These are phyloP conservation scores for Crossaster papposus DNA, from an alignment of 53 echinoderm and acorn worm species.

Conservation along the genomic window DNA sequence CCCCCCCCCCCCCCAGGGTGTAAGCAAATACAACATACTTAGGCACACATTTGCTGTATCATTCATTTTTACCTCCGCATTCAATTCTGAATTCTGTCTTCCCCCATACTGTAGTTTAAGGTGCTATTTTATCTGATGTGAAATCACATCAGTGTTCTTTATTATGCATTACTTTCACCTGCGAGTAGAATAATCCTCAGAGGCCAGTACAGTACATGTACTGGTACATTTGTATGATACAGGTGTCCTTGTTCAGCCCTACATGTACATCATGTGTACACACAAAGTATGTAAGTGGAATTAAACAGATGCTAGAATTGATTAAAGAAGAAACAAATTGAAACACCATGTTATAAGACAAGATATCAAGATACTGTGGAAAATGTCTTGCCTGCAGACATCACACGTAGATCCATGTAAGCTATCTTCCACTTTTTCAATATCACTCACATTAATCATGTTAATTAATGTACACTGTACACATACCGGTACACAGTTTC, in stretches of 20 bases:
- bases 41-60: slow-evolving; percentile 45
- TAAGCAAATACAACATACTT: not conserved
- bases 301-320: too few relatives aligned
- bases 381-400: not conserved
- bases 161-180: not conserved
- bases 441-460: too few relatives aligned
- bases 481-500: too few relatives aligned
- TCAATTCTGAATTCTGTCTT: not conserved
- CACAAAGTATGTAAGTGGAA: too few relatives aligned
- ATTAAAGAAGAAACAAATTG: too few relatives aligned
- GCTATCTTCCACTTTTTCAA: not conserved
- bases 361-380: not conserved
- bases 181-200: too few relatives aligned
- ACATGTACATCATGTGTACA: too few relatives aligned
- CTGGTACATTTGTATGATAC: too few relatives aligned
- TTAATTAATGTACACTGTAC: too few relatives aligned
- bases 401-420: not conserved
- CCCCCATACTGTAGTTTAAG: slow-evolving; percentile 5
- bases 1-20: not conserved
- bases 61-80: slow-evolving; percentile 3
- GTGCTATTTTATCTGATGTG: slow-evolving; percentile 25
- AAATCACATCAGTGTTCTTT: not conserved
- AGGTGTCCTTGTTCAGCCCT: too few relatives aligned
- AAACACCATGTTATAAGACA: too few relatives aligned
- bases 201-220: too few relatives aligned